Conservation (phyloP, 1,140 invertebrate genomes). For the Dinothrombium tinctorium region DNA sequence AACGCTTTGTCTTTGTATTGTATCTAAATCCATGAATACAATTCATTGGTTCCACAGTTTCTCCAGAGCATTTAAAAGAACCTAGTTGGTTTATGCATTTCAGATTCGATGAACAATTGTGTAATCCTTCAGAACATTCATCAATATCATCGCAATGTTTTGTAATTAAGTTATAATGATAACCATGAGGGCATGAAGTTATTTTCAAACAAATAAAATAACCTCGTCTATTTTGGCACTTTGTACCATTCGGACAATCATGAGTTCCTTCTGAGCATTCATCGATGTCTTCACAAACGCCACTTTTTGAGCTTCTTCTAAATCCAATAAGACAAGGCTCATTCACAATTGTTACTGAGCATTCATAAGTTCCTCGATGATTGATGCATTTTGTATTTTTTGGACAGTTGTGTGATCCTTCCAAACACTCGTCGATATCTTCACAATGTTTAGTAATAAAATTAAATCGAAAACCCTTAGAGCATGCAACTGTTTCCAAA, state of each 20-base stretch:
- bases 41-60: not conserved
- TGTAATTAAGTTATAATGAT: not conserved
- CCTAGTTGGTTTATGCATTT: not conserved
- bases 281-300: constrained; percentile 27
- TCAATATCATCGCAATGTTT: constrained; percentile 30
- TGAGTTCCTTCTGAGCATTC: constrained; percentile 33
- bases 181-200: constrained; percentile 25
- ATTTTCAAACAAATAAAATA: constrained; percentile 58
- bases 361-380: constrained; percentile 50
- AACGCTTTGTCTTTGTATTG: too few species aligned
- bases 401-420: constrained; percentile 57
- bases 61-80: not conserved
- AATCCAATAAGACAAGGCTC: too few species aligned
- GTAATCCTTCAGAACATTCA: constrained; percentile 37
- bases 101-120: constrained; percentile 51
- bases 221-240: constrained; percentile 72
- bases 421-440: constrained; percentile 78
- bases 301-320: too few species aligned
- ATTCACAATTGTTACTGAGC: too few species aligned
- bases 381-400: constrained; percentile 58
- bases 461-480: constrained; percentile 86
- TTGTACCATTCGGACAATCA: constrained; percentile 35
- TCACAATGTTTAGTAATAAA: constrained; percentile 36
- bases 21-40: not conserved
- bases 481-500: constrained; percentile 57